These are phyloP conservation scores for Lycodopsis pacificus DNA, from an alignment of 2,797 vertebrate species.

Conservation along the genomic window DNA sequence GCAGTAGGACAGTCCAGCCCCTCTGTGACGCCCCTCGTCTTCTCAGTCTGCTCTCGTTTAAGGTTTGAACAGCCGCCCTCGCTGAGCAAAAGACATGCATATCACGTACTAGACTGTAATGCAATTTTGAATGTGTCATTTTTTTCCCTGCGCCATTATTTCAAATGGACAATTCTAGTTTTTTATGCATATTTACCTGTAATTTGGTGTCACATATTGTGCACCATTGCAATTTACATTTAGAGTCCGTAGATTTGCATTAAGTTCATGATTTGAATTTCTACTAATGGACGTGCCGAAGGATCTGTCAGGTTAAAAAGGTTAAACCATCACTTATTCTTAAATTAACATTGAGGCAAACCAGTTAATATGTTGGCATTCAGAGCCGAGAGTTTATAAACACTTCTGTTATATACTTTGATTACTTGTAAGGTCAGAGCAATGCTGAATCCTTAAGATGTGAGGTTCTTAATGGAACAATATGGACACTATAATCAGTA, in stretches of 20 bases:
- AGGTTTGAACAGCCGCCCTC: conserved; percentile 51
- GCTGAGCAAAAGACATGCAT: conserved; percentile 36
- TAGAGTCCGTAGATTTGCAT: not conserved
- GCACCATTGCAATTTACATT: conserved; percentile 1
- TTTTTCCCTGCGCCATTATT: not conserved
- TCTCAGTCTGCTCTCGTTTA: conserved; percentile 50
- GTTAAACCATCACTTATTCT: conserved; percentile 12
- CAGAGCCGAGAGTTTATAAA: conserved; percentile 22
- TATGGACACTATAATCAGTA: not conserved
- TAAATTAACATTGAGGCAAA: conserved; percentile 6
- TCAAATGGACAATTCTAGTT: not conserved
- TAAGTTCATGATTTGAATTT: conserved; percentile 21
- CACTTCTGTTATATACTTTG: conserved; percentile 1
- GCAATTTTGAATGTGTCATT: conserved; percentile 12
- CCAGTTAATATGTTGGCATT: conserved; percentile 39
- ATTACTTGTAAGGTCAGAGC: conserved; percentile 48
- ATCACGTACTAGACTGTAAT: conserved; percentile 22
- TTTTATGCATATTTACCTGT: conserved; percentile 11
- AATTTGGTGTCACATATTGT: not conserved
- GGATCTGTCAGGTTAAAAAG: not conserved
- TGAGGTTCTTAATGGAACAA: conserved; percentile 6
- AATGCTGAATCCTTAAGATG: conserved; percentile 17
- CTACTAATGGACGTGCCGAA: not conserved
- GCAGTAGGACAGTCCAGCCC: conserved; percentile 35
- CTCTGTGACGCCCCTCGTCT: conserved; percentile 43